These are phyloP conservation scores for Homarus gammarus DNA, from an alignment of 2,888 invertebrate species.

Conservation along the genomic window DNA sequence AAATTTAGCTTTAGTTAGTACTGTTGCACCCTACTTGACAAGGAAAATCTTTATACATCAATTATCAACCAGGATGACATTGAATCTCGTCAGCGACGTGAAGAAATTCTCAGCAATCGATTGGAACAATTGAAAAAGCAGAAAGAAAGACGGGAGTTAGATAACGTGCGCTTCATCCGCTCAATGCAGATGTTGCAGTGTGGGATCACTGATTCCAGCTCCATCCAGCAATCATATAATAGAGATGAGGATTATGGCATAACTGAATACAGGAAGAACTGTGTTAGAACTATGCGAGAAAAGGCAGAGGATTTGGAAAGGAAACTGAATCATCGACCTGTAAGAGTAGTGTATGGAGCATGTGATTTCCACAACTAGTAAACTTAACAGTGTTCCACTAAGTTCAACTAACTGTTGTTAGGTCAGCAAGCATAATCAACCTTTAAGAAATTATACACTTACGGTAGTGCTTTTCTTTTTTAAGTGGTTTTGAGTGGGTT, in stretches of 20 bases:
- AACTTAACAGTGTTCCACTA: background rate
- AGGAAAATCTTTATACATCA: background rate
- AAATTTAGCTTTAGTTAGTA: too few relatives aligned
- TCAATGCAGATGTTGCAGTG: slow-evolving; percentile 91
- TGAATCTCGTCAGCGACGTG: slow-evolving; percentile 83
- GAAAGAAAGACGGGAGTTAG: slow-evolving; percentile 86
- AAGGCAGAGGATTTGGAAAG: slow-evolving; percentile 69
- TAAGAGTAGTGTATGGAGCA: slow-evolving; percentile 26
- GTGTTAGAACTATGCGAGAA: slow-evolving; percentile 86
- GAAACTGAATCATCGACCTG: slow-evolving; percentile 58
- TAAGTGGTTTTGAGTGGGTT: too few relatives aligned
- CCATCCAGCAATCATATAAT: slow-evolving; percentile 48
- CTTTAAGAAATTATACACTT: too few relatives aligned
- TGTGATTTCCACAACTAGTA: background rate
- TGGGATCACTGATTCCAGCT: slow-evolving; percentile 79
- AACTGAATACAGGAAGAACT: slow-evolving; percentile 80
- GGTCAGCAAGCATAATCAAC: background rate
- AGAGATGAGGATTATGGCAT: slow-evolving; percentile 82
- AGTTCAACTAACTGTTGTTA: background rate
- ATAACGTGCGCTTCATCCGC: slow-evolving; percentile 90
- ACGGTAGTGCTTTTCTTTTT: too few relatives aligned
- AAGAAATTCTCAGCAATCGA: slow-evolving; percentile 87
- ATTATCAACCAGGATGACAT: slow-evolving; percentile 44
- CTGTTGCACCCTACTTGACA: background rate
- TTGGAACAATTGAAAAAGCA: slow-evolving; percentile 84